Evolutionary conservation across 2,888 invertebrate genomes (phyloP), one percentile per base, ranked within the genome.

Genomic region (Tachina grossa): DNA sequence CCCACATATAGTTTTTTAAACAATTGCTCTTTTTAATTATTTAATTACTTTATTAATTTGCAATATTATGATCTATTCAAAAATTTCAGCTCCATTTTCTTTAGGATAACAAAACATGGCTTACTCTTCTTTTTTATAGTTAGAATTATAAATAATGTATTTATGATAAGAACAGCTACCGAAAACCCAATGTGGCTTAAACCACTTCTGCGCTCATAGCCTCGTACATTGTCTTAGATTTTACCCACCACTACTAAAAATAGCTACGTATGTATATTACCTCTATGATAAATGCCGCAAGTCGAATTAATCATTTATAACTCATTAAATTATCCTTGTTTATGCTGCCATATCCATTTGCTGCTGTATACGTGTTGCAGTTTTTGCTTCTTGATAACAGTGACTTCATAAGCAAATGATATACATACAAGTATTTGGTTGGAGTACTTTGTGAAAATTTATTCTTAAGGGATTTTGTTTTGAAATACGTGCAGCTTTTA

Each of bases 401-500:
- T 19, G 39, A 59, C 43, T 65, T 68, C 5, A 61, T 11, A n/a
- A 13, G 8, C 11, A 22, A 51, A 57, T n/a, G 39, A n/a, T 61
- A 9, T 8, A 16, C 10, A 9, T 8, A 16, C 10, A 22, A 14
- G 22, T 51, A 39, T 19, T 22, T 51, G 65, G n/a, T 55, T 19
- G 19, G 10, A 51, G 47, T 53, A 63, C 43, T 57, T 59, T 61
- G 65, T 79, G 59, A 72, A 66, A 85, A 83, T 79, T 72, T 65
- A 83, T 85, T 83, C 85, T 80, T 72, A 79, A 79, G 83, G 75
- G 85, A 85, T 83, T 85, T 79, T 41, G 61, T 82, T 57, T 31
- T 78, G 82, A 78, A 78, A 75, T 65, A 85, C 81, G 78, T 85
- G 85, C 49, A 53, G 22, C 55, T 61, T 79, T 68, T 71, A 61